These are phyloP conservation scores for Trichonephila clavata DNA, from an alignment of 1,140 invertebrate species.

Conservation along the genomic window DNA sequence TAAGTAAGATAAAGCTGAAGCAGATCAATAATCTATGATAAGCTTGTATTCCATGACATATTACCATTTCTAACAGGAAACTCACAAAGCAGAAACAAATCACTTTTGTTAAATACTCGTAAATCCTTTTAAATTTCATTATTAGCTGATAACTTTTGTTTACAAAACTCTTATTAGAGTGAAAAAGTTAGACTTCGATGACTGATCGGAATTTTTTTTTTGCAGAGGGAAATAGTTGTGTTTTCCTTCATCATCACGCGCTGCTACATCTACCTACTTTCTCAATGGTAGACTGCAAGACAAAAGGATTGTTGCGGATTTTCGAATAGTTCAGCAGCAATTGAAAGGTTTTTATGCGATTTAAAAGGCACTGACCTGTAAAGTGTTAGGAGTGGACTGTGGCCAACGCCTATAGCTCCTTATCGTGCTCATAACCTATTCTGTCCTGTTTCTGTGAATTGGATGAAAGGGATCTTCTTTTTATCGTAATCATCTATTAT, in stretches of 20 bases:
- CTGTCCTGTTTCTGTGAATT: background rate
- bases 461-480: background rate
- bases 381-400: background rate
- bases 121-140: no score
- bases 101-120: no score
- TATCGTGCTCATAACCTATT: background rate
- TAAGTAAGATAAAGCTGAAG: no score
- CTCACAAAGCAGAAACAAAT: no score
- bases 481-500: background rate
- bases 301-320: background rate
- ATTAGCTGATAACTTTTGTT: no score
- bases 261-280: background rate
- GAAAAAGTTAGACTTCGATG: no score
- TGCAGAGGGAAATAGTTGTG: no score
- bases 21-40: no score
- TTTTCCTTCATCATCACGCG: background rate
- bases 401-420: background rate
- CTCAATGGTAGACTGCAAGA: background rate
- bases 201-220: no score
- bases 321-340: background rate
- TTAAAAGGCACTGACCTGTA: slow-evolving; percentile 10
- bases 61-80: no score
- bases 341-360: background rate
- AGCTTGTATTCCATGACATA: no score
- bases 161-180: no score